Evolutionary conservation across 2,888 invertebrate genomes (phyloP).

Genomic region (Branchellion lobata): DNA sequence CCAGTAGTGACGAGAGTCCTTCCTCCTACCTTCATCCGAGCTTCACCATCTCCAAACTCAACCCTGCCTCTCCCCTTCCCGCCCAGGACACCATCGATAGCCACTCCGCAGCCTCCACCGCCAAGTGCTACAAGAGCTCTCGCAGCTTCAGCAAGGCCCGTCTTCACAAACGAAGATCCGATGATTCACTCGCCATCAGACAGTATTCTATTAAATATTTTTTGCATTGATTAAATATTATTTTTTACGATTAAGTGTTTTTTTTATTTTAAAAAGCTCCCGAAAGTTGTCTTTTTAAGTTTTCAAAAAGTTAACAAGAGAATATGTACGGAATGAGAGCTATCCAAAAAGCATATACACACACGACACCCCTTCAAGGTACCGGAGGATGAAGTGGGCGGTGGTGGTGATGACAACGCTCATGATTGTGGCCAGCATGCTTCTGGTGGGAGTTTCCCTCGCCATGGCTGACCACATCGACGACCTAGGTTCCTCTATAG

Average conservation of each 20-base stretch:
- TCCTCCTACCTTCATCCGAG: conserved; percentile 38
- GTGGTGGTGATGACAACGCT: conserved; percentile 66
- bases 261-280: too few relatives aligned
- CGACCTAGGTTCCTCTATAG: conserved; percentile 84
- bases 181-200: conserved; percentile 41
- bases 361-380: conserved; percentile 20
- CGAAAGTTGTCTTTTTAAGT: too few relatives aligned
- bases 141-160: conserved; percentile 26
- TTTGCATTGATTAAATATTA: background rate
- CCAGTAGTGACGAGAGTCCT: conserved; percentile 35
- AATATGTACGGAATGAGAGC: too few relatives aligned
- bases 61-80: conserved; percentile 4
- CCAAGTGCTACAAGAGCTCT: conserved; percentile 38
- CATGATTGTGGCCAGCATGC: conserved; percentile 84
- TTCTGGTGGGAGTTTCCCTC: conserved; percentile 84
- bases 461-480: conserved; percentile 92
- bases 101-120: conserved; percentile 18
- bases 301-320: too few relatives aligned
- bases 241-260: background rate
- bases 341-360: too few relatives aligned
- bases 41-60: conserved; percentile 39
- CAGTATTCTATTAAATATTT: background rate
- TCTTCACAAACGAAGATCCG: conserved; percentile 37
- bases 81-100: conserved; percentile 30
- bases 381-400: conserved; percentile 50